These are phyloP conservation scores for Aricia agestis DNA, from an alignment of 1,140 invertebrate genomes.

Conservation along the genomic window DNA sequence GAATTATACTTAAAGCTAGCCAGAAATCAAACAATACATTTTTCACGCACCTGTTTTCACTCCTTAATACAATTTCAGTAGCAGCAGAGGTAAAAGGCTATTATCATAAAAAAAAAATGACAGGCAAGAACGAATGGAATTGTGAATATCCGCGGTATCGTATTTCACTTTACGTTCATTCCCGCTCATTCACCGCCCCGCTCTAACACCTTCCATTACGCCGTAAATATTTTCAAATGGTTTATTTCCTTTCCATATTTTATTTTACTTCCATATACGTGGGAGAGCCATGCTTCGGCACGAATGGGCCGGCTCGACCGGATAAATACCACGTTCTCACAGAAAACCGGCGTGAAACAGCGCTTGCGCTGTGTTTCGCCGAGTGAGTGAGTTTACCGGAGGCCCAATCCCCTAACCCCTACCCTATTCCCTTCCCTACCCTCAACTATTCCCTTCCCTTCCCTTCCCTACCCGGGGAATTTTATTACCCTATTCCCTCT, in stretches of 20 bases:
- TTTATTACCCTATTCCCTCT: no score
- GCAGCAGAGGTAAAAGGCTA: conserved; percentile 3
- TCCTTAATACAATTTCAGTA: conserved; percentile 9
- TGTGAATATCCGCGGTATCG: conserved; percentile 18
- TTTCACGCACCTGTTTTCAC: not conserved
- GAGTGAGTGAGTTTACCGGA: no score
- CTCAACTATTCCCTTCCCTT: no score
- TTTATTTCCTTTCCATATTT: conserved; percentile 9
- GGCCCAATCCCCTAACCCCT: no score
- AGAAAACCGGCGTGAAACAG: no score
- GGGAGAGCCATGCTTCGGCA: no score
- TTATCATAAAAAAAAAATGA: conserved; percentile 15
- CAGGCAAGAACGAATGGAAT: conserved; percentile 11
- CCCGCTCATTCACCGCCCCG: conserved; percentile 36
- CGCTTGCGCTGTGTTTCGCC: no score
- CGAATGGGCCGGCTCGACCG: no score
- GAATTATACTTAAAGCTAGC: no score
- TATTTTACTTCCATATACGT: not conserved
- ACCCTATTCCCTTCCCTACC: no score
- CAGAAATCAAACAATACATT: not conserved
- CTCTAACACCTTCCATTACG: conserved; percentile 24
- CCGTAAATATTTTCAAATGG: conserved; percentile 19
- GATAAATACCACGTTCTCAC: no score
- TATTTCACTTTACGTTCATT: conserved; percentile 44
- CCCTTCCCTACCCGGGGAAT: no score